These are phyloP conservation scores for Ceuthmochares aereus DNA, from an alignment of 2,113 vertebrate species.

Conservation along the genomic window DNA sequence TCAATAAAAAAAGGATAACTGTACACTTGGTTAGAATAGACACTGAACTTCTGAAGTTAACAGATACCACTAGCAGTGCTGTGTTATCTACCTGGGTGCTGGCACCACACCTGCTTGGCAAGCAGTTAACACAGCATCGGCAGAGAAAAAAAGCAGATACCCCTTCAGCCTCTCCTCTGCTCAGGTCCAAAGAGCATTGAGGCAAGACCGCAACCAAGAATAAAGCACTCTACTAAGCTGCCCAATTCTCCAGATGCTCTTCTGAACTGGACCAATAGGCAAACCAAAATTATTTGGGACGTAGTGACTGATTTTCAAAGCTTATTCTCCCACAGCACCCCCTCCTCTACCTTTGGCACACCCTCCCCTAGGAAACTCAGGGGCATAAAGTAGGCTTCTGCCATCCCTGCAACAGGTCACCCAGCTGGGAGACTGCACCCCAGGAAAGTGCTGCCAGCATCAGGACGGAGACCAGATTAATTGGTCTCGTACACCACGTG, in stretches of 20 bases:
- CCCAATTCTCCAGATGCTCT: neutral
- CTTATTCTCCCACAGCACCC: neutral
- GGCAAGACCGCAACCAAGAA: neutral
- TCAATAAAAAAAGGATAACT: neutral
- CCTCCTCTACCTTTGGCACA: neutral
- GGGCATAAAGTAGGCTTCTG: neutral
- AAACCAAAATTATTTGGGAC: neutral
- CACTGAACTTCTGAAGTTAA: neutral
- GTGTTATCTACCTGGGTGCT: neutral
- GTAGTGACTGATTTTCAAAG: neutral
- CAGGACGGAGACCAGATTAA: neutral
- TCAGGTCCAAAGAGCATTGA: neutral
- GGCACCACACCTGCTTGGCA: neutral
- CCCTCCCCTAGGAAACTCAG: neutral
- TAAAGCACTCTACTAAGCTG: neutral
- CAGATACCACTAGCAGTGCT: neutral
- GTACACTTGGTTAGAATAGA: neutral
- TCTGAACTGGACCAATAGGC: neutral
- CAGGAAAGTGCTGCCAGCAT: neutral
- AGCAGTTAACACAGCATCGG: neutral
- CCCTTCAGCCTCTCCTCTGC: neutral
- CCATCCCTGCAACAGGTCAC: accelerated
- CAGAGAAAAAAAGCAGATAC: neutral
- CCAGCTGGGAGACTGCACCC: neutral
- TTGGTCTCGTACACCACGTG: neutral